Percentiles rank a stretch among this genome's conserved stretches.
Evolutionary conservation across 1,140 invertebrate genomes (phyloP).

Genomic region (Hirudo medicinalis): DNA sequence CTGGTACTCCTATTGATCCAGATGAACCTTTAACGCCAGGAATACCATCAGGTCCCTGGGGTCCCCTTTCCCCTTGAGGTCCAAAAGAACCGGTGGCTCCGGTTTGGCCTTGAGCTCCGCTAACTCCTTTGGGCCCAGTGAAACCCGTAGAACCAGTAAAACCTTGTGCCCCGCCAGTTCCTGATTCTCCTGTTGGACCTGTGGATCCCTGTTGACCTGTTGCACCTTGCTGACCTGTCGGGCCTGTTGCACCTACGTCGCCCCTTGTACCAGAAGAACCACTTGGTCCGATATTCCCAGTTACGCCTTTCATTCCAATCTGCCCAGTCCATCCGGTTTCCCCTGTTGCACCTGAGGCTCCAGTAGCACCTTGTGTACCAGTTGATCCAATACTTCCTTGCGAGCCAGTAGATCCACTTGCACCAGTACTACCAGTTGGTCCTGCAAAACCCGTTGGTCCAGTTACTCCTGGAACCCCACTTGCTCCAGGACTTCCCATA

Average conservation of each 20-base stretch:
- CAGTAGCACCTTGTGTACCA: slow-evolving; percentile 11
- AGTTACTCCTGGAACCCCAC: neutral
- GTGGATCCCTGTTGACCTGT: slow-evolving; percentile 14
- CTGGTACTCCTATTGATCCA: slow-evolving; percentile 14
- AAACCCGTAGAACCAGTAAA: slow-evolving; percentile 21
- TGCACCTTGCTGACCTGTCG: neutral
- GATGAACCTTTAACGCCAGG: slow-evolving; percentile 27
- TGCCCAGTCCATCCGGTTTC: neutral
- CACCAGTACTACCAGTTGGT: neutral
- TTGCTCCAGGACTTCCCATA: neutral
- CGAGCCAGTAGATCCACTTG: slow-evolving; percentile 3
- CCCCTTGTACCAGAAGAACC: neutral
- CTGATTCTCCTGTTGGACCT: slow-evolving; percentile 21
- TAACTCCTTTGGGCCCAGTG: slow-evolving; percentile 2
- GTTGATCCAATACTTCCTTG: slow-evolving; percentile 5
- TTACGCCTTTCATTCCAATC: slow-evolving; percentile 2
- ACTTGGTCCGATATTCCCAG: neutral
- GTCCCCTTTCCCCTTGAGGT: slow-evolving; percentile 12
- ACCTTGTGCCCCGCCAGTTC: slow-evolving; percentile 22
- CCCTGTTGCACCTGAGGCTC: slow-evolving; percentile 1
- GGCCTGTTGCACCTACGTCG: slow-evolving; percentile 11
- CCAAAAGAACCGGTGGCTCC: neutral
- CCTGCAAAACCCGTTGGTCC: slow-evolving; percentile 12
- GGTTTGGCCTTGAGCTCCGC: neutral
- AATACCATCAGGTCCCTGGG: slow-evolving; percentile 19